Evolutionary conservation across 2,888 invertebrate species (phyloP).

Genomic region (Troides helena): DNA sequence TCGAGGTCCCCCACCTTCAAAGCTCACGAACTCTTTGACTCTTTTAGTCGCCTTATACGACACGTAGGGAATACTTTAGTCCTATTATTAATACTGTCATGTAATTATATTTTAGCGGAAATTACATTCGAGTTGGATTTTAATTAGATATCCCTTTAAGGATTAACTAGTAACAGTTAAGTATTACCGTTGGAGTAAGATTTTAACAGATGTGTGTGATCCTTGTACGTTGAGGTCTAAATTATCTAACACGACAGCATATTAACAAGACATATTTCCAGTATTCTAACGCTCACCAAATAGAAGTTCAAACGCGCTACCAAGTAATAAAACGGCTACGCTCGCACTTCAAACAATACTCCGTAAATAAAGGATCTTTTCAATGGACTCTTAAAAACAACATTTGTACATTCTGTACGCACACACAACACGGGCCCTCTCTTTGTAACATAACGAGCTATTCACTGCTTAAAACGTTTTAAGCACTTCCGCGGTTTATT

Average conservation of each 20-base stretch:
- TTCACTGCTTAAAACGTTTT: background rate
- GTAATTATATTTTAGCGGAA: too few relatives aligned
- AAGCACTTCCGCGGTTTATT: slow-evolving; percentile 1
- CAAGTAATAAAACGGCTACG: background rate
- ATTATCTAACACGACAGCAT: background rate
- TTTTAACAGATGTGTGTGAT: too few relatives aligned
- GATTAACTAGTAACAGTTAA: too few relatives aligned
- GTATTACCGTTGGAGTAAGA: too few relatives aligned
- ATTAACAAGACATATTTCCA: background rate
- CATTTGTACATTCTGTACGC: slow-evolving; percentile 5
- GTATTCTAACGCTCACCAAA: background rate
- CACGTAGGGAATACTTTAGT: too few relatives aligned
- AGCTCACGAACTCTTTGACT: too few relatives aligned
- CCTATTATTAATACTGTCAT: too few relatives aligned
- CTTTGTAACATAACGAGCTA: slow-evolving; percentile 22
- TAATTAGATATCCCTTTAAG: too few relatives aligned
- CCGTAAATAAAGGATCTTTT: slow-evolving; percentile 1
- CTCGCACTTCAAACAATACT: slow-evolving; percentile 13
- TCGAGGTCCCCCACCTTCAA: too few relatives aligned
- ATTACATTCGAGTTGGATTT: too few relatives aligned
- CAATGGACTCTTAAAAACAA: slow-evolving; percentile 20
- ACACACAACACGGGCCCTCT: background rate
- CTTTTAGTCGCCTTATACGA: too few relatives aligned
- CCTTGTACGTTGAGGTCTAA: background rate
- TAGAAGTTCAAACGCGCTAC: slow-evolving; percentile 1